Evolutionary conservation across 2,888 invertebrate genomes (phyloP), one percentile per base, ranked within the genome.

Genomic region (Leptinotarsa juncta): DNA sequence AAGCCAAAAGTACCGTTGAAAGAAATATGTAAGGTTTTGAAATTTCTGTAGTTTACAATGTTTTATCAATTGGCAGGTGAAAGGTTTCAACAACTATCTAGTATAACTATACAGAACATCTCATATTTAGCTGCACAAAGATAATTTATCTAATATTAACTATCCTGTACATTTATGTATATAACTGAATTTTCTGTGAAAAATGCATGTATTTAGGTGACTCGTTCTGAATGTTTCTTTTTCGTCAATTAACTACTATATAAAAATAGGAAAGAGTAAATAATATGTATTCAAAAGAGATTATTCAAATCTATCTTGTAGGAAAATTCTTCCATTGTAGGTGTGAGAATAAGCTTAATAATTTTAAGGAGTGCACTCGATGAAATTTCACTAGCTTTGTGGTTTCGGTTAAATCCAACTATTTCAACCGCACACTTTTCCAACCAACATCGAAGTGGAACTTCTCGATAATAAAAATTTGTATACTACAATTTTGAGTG

Each of bases 261-360:
- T 60, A 42, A 62, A 62, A 62, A 62, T 62, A 62, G 62, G 70
- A 71, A 67, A 71, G 66, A 71, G 55, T 42, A 67, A 71, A 71
- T 23, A 65, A 49, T 32, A 62, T 55, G 51, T 70, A 67, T 62
- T 69, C 66, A 70, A 70, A 74, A 70, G 70, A 75, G 72, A 72
- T 72, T 70, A 72, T 67, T 75, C 75, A 67, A 72, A 67, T 75
- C 75, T 75, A 70, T 67, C 66, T 65, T 76, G 82, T 82, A 82
- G 82, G 80, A 82, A 81, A 81, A 80, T 81, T 83, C 82, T 82
- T 83, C 82, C 81, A 76, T 72, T 72, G 67, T 75, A 70, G 67
- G 66, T 72, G 75, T 75, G 72, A 72, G 68, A 72, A 72, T 62
- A 62, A 70, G 70, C 70, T 74, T 70, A 60, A 42, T 57, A 66